Base-by-base conservation (phyloP, 2,113 vertebrate species). In the Cnemophilus loriae region DNA sequence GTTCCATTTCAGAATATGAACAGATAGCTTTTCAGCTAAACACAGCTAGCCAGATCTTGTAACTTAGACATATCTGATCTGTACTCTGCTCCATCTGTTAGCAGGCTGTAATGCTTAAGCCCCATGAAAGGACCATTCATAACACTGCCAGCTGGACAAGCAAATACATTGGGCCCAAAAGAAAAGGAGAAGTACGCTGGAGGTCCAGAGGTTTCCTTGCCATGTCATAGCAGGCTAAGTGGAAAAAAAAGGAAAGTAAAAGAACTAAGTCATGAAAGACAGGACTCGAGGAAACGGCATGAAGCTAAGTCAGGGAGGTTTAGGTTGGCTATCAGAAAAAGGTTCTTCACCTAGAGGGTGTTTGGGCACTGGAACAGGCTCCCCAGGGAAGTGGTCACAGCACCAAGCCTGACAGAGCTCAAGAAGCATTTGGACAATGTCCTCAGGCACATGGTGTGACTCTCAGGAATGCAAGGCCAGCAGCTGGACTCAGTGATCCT, bases 271-370 rank as follows among this genome's bases (percentile, higher is more conserved):
- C 13, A 28, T 41, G 30, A 44, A 95, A 60, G 39, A 23, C 33
- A 52, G 18, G 22, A 52, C 46, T 22, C 0, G 0, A 60, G 27
- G 15, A 39, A 78, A 69, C 11, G 46, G 46, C 39, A 1, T 1
- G 2, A 77, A 77, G 27, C 3, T 52, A 18, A 12, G 27, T 13
- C 11, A 52, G 46, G 12, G 49, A 77, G 37, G 53, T 52, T 68
- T 44, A 59, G 26, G 44, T 0, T 32, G 37, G 27, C 0, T 42
- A 26, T 42, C 7, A 35, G 26, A 0, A 35, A 76, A 68, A 59
- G 6, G 11, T 32, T 76, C 44, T 33, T 35, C 63, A 2, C 2
- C 4, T 27, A 68, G 26, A 59, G 27, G 8, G 17, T 50, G 32
- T 0, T 0, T 18, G 52, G 37, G 35, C 21, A 32, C 26, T 57